Evolutionary conservation across 2,113 vertebrate species (phyloP), one percentile per base, ranked within the genome.

Genomic region (Accipiter virgatus): DNA sequence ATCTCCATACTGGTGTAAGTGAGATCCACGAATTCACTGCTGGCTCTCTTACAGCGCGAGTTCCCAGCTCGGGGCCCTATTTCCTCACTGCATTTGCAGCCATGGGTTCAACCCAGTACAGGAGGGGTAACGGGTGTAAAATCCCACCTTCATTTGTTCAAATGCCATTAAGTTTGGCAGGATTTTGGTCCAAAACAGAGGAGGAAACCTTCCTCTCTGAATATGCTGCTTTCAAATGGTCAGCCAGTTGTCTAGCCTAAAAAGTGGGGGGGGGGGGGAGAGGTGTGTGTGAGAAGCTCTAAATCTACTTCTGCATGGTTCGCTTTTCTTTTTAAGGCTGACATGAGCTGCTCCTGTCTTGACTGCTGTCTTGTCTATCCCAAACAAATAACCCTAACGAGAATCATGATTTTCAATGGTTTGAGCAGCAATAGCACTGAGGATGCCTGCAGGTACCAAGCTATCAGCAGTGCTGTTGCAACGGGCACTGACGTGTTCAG

Each of bases 401-500:
- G 59, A 83, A 34, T 29, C 3, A 2, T 6, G 27, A 13, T 71
- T 93, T 92, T 53, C 45, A 63, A 0, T 58, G 26, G 62, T 63
- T 65, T 86, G 72, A 74, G 38, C 17, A 67, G 78, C 23, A 50
- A 0, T 48, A 23, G 38, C 56, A 50, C 29, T 47, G 79, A 55
- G 34, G 38, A 25, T 6, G 5, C 32, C 14, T 68, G 66, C 29
- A 2, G 2, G 22, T 94, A 68, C 45, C 1, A 1, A 73, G 13
- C 52, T 71, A 1, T n/a, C 42, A 38, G 18, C 52, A 52, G n/a
- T 1, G 4, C 56, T 75, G 47, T 48, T 13, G 2, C 2, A 4
- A 22, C 20, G 11, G 29, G 7, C 36, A 14, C 32, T 25, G 5
- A 14, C 0, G 0, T 16, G 6, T 52, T 40, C 56, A 14, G 21